These are phyloP conservation scores for Corvus hawaiiensis DNA, from an alignment of 2,113 vertebrate species.

Conservation along the genomic window DNA sequence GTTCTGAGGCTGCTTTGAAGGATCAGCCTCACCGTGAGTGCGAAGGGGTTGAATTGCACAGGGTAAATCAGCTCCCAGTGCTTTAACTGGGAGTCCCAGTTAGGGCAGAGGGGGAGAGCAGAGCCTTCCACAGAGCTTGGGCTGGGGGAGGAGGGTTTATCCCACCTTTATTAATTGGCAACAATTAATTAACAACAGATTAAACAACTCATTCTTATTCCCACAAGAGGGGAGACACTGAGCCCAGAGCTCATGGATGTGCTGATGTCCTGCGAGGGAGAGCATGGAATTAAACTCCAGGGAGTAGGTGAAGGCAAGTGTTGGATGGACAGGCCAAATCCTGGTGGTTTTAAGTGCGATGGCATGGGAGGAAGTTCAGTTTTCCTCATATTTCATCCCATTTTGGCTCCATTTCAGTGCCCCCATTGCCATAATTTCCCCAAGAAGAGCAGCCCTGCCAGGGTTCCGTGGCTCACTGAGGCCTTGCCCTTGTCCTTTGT, in stretches of 20 bases:
- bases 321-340: neutral
- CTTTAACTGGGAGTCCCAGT: neutral
- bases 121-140: neutral
- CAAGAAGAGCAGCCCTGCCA: neutral
- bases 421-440: neutral
- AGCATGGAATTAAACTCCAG: neutral
- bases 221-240: neutral
- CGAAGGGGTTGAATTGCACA: neutral
- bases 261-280: neutral
- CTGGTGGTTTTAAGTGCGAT: neutral
- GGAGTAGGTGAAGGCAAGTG: neutral
- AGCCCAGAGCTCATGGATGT: neutral
- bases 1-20: neutral
- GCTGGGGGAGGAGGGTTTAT: neutral
- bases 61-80: accelerated
- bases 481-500: neutral
- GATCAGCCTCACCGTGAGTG: accelerated
- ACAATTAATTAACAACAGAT: neutral
- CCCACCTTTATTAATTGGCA: neutral
- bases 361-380: neutral
- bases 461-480: neutral
- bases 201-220: neutral
- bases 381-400: neutral
- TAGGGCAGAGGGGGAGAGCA: neutral
- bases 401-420: neutral